Conservation (phyloP, 2,888 invertebrate genomes). For the Andrena hattorfiana region DNA sequence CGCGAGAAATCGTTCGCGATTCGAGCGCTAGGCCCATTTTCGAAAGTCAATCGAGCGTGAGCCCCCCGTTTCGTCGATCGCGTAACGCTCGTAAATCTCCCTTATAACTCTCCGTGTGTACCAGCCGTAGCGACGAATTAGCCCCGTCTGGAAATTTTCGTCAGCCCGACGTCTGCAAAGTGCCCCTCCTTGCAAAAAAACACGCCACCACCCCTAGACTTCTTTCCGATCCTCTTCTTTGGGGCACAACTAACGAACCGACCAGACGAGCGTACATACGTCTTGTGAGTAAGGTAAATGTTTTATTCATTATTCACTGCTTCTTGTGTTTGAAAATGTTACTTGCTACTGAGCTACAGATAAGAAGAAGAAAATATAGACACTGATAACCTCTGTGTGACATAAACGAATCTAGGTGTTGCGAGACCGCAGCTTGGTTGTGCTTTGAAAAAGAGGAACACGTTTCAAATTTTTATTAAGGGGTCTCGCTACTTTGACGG, state of each 20-base stretch:
- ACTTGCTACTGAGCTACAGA: too few species aligned
- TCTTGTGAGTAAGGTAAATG: not conserved
- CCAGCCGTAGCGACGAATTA: conserved; percentile 64
- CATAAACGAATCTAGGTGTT: too few species aligned
- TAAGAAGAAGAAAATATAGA: too few species aligned
- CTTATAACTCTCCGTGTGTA: conserved; percentile 61
- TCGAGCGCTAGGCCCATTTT: conserved; percentile 70
- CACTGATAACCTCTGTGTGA: too few species aligned
- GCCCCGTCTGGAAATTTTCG: conserved; percentile 64
- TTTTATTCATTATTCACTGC: not conserved
- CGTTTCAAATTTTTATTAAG: too few species aligned
- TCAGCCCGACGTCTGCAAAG: conserved; percentile 31
- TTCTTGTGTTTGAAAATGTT: not conserved
- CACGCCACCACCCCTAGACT: not conserved
- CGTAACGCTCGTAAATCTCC: conserved; percentile 71
- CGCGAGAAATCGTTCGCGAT: conserved; percentile 61
- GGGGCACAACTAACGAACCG: not conserved
- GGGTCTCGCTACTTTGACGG: too few species aligned
- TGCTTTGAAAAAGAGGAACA: too few species aligned
- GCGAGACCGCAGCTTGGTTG: too few species aligned
- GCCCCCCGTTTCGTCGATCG: conserved; percentile 78
- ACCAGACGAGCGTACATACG: not conserved
- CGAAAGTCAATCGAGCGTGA: conserved; percentile 81
- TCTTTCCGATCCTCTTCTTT: not conserved
- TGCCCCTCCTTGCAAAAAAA: not conserved